Conservation (phyloP, 2,888 invertebrate species). For the Epinotia brunnichana region DNA sequence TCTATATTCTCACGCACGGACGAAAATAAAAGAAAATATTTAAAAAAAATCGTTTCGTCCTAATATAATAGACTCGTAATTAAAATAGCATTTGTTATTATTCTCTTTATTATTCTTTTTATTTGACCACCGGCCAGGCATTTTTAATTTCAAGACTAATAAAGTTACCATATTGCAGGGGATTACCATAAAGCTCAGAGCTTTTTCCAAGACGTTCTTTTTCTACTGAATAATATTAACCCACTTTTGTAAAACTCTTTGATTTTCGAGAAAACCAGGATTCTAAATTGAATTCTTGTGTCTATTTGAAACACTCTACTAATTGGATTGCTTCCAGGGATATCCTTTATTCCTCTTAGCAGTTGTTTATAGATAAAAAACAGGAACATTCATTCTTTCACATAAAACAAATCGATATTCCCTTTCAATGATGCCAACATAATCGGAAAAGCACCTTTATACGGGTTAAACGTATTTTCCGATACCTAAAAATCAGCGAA, state of each 20-base stretch:
- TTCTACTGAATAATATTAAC: conserved; percentile 36
- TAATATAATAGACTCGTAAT: no score
- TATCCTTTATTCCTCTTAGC: conserved; percentile 3
- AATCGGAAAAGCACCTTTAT: conserved; percentile 11
- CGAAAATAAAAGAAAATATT: no score
- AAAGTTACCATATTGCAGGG: conserved; percentile 5
- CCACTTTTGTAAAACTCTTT: conserved; percentile 33
- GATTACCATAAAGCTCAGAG: conserved; percentile 29
- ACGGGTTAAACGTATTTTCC: conserved; percentile 34
- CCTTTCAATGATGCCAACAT: conserved; percentile 18
- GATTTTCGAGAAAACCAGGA: conserved; percentile 21
- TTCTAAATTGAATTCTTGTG: conserved; percentile 31
- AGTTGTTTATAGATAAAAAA: conserved; percentile 1
- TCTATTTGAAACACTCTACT: conserved; percentile 19
- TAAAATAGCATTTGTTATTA: no score
- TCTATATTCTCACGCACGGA: no score
- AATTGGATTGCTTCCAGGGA: conserved; percentile 20
- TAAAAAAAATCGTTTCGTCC: no score
- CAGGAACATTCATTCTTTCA: background rate
- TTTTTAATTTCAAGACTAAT: conserved; percentile 26
- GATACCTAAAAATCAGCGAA: conserved; percentile 28
- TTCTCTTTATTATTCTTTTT: conserved; percentile 3
- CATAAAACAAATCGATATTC: conserved; percentile 12
- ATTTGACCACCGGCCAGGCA: background rate
- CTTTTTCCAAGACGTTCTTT: conserved; percentile 31